Evolutionary conservation across 2,888 invertebrate genomes (phyloP).

Genomic region (Gastrophysa polygoni): DNA sequence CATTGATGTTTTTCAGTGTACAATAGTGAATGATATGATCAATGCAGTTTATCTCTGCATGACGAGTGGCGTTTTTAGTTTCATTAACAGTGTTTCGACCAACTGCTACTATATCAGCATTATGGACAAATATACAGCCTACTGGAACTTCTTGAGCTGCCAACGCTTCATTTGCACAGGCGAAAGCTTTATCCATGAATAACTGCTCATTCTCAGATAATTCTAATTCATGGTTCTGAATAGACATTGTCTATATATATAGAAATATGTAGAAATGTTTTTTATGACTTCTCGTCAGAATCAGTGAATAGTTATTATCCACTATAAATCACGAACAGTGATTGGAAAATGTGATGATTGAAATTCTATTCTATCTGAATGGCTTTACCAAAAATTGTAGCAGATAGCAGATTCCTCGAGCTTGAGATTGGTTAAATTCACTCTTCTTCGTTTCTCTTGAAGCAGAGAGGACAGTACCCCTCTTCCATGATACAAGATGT

Average conservation of each 20-base stretch:
- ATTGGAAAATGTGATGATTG: too few species aligned
- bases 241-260: neutral
- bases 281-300: too few species aligned
- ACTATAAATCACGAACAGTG: too few species aligned
- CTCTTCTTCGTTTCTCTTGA: too few species aligned
- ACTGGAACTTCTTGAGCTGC: slow-evolving; percentile 91
- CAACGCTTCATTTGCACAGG: slow-evolving; percentile 79
- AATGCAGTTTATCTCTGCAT: slow-evolving; percentile 95
- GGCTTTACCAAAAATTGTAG: too few species aligned
- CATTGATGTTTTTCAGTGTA: slow-evolving; percentile 62
- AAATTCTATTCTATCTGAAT: too few species aligned
- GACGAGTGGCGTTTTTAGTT: slow-evolving; percentile 93
- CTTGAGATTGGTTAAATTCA: too few species aligned
- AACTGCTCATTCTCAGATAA: slow-evolving; percentile 46
- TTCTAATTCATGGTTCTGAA: neutral
- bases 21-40: slow-evolving; percentile 76
- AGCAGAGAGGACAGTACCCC: too few species aligned
- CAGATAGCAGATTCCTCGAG: too few species aligned
- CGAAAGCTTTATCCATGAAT: slow-evolving; percentile 78
- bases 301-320: too few species aligned
- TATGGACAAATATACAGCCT: slow-evolving; percentile 88
- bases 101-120: slow-evolving; percentile 73
- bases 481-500: too few species aligned
- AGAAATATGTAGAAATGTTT: too few species aligned
- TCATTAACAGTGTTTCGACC: slow-evolving; percentile 91